Base-by-base conservation (phyloP, 2,888 invertebrate species). In the Sphaeridia pumilis region DNA sequence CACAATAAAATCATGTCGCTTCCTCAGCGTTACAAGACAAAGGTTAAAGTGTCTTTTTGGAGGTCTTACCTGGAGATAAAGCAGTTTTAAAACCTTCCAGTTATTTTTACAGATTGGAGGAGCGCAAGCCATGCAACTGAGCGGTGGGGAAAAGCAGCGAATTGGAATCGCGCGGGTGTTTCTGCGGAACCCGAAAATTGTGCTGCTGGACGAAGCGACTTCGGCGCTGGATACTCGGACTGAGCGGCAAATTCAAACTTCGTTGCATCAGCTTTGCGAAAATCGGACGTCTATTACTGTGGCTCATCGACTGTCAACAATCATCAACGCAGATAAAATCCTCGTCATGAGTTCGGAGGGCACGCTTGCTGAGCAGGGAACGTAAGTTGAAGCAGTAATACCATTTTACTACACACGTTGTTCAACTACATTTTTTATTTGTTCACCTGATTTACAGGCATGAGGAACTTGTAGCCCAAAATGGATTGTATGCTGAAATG, bases 121-220 rank as follows among this genome's bases (percentile, higher is more conserved):
- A n/a, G n/a, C n/a, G n/a, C n/a, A n/a, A n/a, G n/a, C n/a, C n/a
- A 72, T 97, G 54, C 82, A 93, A 58, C 74, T 97, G 56, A 94
- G 94, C 69, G 97, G 97, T 2, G 97, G 97, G 2, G 97, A 97
- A 70, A 97, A 98, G 68, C 97, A 98, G 70, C 77, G 95, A 61
- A 89, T 97, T 53, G 97, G 95, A 0, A 97, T 97, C 59, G 97
- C 97, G 0, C 75, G 97, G 58, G 95, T 95, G 0, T 76, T 98
- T 24, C 76, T 98, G 24, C 97, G 97, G 70, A 78, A 87, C 2
- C 95, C 95, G 0, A 78, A 81, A 34, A 83, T 95, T 56, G 87
- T 97, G 10, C 74, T 97, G 3, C 73, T 97, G 7, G 97, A 97
- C 70, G 97, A 97, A 74, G 95, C 90, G 2, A 90, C 90, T 0